Evolutionary conservation across 2,113 vertebrate genomes (phyloP).

Genomic region (Tyto alba): DNA sequence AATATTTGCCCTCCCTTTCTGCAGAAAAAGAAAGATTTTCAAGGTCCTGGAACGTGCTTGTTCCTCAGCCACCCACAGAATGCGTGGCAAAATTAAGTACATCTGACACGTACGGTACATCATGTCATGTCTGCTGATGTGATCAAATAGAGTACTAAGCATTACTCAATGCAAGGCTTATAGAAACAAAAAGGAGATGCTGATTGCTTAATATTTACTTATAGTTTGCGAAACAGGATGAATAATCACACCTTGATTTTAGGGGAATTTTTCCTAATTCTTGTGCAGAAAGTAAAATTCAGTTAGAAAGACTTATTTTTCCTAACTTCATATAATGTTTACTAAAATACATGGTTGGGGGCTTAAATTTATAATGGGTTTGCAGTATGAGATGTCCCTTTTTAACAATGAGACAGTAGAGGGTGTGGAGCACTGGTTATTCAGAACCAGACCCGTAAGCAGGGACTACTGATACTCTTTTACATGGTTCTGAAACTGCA

Average conservation of each 20-base stretch:
- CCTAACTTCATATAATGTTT: not conserved
- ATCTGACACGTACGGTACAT: slow-evolving; percentile 9
- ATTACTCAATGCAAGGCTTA: not conserved
- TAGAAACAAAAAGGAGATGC: not conserved
- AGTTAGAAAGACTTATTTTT: not conserved
- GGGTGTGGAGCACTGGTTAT: not conserved
- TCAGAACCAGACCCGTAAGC: not conserved
- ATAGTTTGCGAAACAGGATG: not conserved
- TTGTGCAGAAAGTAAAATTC: not conserved
- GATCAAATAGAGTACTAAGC: not conserved
- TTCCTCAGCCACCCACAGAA: slow-evolving; percentile 39
- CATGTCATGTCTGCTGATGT: not conserved
- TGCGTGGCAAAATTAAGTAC: slow-evolving; percentile 14
- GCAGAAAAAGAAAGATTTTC: not conserved
- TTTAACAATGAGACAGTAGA: not conserved
- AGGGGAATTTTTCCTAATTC: not conserved
- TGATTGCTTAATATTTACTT: slow-evolving; percentile 10
- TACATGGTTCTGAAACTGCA: not conserved
- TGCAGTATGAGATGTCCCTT: not conserved
- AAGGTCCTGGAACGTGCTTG: not conserved
- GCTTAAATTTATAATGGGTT: not conserved
- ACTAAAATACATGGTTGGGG: not conserved
- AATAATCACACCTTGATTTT: not conserved
- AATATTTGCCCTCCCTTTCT: not conserved
- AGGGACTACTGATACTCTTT: not conserved